These are phyloP conservation scores for Hyaena hyaena DNA, from an alignment of 2,113 vertebrate species.

Conservation along the genomic window DNA sequence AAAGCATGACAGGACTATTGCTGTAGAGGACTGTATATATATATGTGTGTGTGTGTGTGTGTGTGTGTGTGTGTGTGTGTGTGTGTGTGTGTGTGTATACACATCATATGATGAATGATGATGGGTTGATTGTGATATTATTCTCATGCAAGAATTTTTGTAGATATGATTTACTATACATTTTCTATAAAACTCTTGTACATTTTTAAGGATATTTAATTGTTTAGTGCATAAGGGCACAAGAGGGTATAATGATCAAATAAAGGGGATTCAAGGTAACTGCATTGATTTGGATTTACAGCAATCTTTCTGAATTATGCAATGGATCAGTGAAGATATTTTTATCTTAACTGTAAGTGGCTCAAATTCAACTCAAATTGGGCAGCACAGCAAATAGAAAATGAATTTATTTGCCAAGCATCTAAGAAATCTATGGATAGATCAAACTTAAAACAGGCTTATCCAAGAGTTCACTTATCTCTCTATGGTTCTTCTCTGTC, in stretches of 20 bases:
- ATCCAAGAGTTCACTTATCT: background rate
- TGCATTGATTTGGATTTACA: constrained; percentile 14
- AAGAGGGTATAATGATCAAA: background rate
- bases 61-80: too few species aligned
- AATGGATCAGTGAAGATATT: background rate
- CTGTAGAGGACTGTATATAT: background rate
- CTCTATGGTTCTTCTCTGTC: background rate
- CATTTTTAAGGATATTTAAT: background rate
- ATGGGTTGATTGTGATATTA: background rate
- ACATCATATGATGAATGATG: background rate
- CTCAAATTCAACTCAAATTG: background rate
- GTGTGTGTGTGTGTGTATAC: too few species aligned
- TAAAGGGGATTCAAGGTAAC: background rate
- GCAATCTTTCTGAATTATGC: background rate
- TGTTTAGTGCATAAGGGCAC: background rate
- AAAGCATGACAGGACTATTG: background rate
- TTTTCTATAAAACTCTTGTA: background rate
- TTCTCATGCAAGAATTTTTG: background rate
- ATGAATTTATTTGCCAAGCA: constrained; percentile 13
- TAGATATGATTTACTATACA: background rate
- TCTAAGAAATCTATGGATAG: background rate
- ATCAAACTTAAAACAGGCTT: background rate
- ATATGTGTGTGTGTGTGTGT: too few species aligned
- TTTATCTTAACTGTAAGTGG: background rate
- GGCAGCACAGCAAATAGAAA: background rate